Conservation (phyloP, 2,797 vertebrate genomes). For the Xiphorhynchus erythropygius region DNA sequence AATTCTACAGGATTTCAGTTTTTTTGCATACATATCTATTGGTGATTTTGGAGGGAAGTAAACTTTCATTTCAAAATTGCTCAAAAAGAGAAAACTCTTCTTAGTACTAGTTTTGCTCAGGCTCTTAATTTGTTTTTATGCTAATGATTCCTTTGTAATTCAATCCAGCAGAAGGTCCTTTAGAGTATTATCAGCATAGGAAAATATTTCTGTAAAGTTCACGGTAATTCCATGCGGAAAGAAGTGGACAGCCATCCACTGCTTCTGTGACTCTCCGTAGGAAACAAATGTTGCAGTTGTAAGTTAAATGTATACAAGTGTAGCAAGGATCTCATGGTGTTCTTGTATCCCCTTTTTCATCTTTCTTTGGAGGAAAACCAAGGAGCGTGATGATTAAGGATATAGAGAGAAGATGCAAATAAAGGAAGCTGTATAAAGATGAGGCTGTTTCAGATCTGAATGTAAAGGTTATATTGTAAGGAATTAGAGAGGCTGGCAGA, state of each 20-base stretch:
- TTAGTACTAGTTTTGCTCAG: not conserved
- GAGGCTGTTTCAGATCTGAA: not conserved
- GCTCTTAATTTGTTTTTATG: not conserved
- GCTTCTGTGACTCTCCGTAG: not conserved
- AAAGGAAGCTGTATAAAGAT: not conserved
- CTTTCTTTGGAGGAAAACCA: not conserved
- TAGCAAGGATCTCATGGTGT: not conserved
- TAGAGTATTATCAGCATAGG: not conserved
- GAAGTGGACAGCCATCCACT: not conserved
- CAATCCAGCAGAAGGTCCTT: not conserved
- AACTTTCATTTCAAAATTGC: not conserved
- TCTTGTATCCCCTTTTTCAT: not conserved
- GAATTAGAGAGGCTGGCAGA: not conserved
- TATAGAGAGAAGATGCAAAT: not conserved
- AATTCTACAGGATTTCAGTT: not conserved
- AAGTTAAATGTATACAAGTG: not conserved
- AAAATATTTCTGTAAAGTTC: not conserved
- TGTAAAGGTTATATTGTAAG: not conserved
- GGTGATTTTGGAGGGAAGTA: not conserved
- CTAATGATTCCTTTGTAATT: not conserved
- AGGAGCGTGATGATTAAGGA: not conserved
- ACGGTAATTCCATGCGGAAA: not conserved
- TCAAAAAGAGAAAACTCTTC: not conserved
- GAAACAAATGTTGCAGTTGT: not conserved
- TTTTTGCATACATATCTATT: not conserved